Base-by-base conservation (phyloP, 2,797 vertebrate species). In the Furcifer pardalis region DNA sequence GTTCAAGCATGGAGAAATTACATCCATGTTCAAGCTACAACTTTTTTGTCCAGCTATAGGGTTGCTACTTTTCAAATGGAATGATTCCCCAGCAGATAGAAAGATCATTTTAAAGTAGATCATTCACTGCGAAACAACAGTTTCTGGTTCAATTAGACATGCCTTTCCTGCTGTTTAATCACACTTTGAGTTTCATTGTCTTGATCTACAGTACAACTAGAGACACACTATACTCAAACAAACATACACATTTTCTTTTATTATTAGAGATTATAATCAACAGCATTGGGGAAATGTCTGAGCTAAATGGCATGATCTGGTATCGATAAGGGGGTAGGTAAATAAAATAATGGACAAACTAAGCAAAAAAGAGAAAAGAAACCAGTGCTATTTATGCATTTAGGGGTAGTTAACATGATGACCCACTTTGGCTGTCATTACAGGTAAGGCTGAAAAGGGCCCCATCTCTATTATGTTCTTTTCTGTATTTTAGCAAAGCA, bases 381-480 rank as follows among this genome's bases (percentile, higher is more conserved):
- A 17, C 12, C 75, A 77, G 32, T n/a, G 59, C 13, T 56, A 32
- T 25, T 35, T 27, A 32, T 5, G n/a, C 17, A 35, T 21, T 17
- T n/a, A 86, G 82, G 15, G 46, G 4, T 12, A 8, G 74, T 52
- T 0, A 81, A 44, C 80, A 42, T 2, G 42, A 56, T 56, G 52
- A 56, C 80, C 42, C 44, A 79, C 49, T 60, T 32, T 32, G 46
- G 69, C 49, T 80, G 71, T 27, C 35, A 60, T 65, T 72, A n/a
- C 71, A 72, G 30, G 49, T 42, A 85, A 85, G 49, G 35, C 19
- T 80, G 87, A 69, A 9, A 81, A 60, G 37, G 60, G 32, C 75
- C n/a, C 73, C 52, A 44, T 17, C 27, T 19, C 77, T 75, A 59
- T 42, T 40, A 15, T 82, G 68, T 86, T 75, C 83, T 91, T 87